Conservation (phyloP, 2,113 vertebrate species). For the Takifugu bimaculatus region DNA sequence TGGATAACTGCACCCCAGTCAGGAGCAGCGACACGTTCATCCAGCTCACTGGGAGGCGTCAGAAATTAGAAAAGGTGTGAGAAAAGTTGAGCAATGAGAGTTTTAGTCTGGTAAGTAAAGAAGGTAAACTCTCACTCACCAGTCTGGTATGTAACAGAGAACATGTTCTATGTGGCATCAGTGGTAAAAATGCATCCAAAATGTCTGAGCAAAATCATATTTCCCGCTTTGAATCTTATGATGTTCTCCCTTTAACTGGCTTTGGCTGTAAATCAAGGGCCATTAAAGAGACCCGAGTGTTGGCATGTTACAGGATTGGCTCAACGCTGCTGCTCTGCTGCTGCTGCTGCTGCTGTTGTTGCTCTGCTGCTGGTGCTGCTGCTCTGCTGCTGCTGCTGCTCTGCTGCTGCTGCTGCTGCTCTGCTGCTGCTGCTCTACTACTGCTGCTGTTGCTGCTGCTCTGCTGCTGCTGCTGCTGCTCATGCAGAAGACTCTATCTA, state of each 20-base stretch:
- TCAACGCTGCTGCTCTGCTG: neutral
- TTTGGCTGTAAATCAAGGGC: slow-evolving; percentile 66
- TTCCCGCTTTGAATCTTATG: slow-evolving; percentile 55
- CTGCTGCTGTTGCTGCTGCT: too few species aligned
- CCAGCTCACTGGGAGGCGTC: neutral
- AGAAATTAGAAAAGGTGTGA: neutral
- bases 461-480: too few species aligned
- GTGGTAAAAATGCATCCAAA: slow-evolving; percentile 45
- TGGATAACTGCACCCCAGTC: slow-evolving; percentile 39
- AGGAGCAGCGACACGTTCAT: slow-evolving; percentile 55
- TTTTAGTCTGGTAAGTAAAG: neutral
- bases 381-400: too few species aligned
- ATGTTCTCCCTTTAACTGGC: slow-evolving; percentile 25
- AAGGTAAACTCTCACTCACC: neutral
- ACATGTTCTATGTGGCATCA: slow-evolving; percentile 20
- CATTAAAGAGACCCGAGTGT: slow-evolving; percentile 53
- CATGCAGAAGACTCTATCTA: slow-evolving; percentile 13
- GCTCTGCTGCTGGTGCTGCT: too few species aligned
- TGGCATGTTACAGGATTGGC: slow-evolving; percentile 44
- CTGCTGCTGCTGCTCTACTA: too few species aligned
- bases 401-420: too few species aligned
- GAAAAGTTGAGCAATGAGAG: neutral
- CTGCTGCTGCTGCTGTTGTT: too few species aligned
- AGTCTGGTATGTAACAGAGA: slow-evolving; percentile 28
- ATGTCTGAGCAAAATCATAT: slow-evolving; percentile 48